Evolutionary conservation across 2,888 invertebrate genomes (phyloP).

Genomic region (Ypsolopha sequella): DNA sequence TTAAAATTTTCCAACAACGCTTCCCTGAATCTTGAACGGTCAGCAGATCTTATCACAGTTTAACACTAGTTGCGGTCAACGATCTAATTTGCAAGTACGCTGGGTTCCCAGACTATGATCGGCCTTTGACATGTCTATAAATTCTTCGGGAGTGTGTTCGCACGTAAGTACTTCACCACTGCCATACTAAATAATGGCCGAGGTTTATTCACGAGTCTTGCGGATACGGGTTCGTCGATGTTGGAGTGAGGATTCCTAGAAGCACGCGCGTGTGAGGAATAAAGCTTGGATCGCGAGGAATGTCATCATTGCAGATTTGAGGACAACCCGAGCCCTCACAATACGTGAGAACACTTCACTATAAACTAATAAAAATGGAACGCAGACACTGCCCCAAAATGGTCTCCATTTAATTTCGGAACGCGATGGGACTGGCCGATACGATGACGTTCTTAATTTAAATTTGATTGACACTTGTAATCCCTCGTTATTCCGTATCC

Average conservation of each 20-base stretch:
- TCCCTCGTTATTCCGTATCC: constrained; percentile 13
- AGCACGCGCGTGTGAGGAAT: constrained; percentile 63
- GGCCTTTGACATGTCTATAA: constrained; percentile 51
- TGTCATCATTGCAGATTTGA: constrained; percentile 63
- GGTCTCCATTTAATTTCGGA: constrained; percentile 26
- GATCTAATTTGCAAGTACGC: constrained; percentile 24
- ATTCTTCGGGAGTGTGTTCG: constrained; percentile 40
- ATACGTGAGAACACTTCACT: constrained; percentile 44
- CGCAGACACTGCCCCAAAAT: constrained; percentile 26
- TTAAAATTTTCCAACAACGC: constrained; percentile 12
- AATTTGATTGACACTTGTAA: constrained; percentile 40
- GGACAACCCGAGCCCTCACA: constrained; percentile 37
- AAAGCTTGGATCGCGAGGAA: constrained; percentile 52
- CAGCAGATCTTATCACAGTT: constrained; percentile 2
- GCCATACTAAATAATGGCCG: constrained; percentile 55
- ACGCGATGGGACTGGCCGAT: constrained; percentile 18
- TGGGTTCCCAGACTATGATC: constrained; percentile 44
- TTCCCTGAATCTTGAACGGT: constrained; percentile 5
- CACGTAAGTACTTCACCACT: constrained; percentile 44
- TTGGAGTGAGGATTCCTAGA: constrained; percentile 50
- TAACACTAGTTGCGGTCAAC: not conserved
- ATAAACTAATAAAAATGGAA: constrained; percentile 39
- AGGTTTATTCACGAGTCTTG: constrained; percentile 46
- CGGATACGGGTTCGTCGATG: constrained; percentile 16
- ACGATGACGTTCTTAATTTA: constrained; percentile 26